Percentiles rank a stretch among this genome's conserved stretches.
Evolutionary conservation across 2,797 vertebrate species (phyloP).

Genomic region (Lepilemur ruficaudatus): DNA sequence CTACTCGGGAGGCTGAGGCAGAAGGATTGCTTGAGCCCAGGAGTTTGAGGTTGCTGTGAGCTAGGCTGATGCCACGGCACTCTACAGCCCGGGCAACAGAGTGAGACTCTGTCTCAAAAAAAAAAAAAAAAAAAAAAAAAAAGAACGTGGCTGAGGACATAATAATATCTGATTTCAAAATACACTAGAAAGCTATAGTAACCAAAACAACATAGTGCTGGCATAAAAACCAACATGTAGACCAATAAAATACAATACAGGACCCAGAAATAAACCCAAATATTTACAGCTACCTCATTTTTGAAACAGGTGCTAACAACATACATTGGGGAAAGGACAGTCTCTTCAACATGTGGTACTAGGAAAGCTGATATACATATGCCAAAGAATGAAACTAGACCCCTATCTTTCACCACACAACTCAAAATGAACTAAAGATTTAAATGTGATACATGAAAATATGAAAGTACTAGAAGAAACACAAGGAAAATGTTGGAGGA

Average conservation of each 20-base stretch:
- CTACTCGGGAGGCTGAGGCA: no score
- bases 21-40: no score
- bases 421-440: background rate
- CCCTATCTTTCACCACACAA: background rate
- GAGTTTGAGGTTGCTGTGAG: no score
- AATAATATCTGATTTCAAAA: background rate
- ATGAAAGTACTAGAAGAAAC: background rate
- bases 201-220: background rate
- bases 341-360: background rate
- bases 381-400: background rate
- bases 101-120: no score
- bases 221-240: background rate
- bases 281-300: background rate
- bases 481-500: background rate
- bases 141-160: background rate
- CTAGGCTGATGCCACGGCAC: no score
- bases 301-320: background rate
- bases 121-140: background rate
- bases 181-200: background rate
- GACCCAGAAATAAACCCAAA: background rate
- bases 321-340: background rate
- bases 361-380: background rate
- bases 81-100: no score
- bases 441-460: background rate
- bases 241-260: background rate